Percentiles rank a stretch among this genome's conserved stretches.
Evolutionary conservation across 2,797 vertebrate genomes (phyloP).

Genomic region (Phrynocephalus guinanensis): DNA sequence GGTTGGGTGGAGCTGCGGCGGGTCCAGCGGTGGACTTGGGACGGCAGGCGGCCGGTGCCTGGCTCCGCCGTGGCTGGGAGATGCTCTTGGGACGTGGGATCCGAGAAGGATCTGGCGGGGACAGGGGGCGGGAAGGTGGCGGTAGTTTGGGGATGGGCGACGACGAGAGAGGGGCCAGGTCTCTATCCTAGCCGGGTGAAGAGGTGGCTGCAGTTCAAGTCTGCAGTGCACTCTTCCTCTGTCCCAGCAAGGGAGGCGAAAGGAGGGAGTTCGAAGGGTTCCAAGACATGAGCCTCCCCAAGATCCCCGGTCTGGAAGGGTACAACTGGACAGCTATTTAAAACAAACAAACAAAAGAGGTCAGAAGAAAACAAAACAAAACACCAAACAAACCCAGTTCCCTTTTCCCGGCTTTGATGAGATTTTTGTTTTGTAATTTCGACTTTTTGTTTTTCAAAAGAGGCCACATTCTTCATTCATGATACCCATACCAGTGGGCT

Average conservation of each 20-base stretch:
- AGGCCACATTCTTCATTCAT: background rate
- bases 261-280: background rate
- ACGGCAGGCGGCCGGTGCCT: background rate
- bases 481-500: background rate
- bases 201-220: background rate
- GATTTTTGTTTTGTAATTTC: background rate
- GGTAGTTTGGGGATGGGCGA: background rate
- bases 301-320: background rate
- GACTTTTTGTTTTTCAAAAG: background rate
- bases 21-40: background rate
- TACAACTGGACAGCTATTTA: too few relatives aligned
- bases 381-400: too few relatives aligned
- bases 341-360: background rate
- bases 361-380: background rate
- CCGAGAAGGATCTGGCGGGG: too few relatives aligned
- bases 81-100: too few relatives aligned
- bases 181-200: background rate
- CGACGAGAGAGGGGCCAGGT: background rate
- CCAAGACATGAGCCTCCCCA: background rate
- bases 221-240: slow-evolving; percentile 24
- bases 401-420: too few relatives aligned
- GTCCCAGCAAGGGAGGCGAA: background rate
- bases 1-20: background rate
- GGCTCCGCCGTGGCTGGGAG: background rate
- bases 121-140: background rate